Evolutionary conservation across 2,797 vertebrate species (phyloP).

Genomic region (Arnoldichthys spilopterus): DNA sequence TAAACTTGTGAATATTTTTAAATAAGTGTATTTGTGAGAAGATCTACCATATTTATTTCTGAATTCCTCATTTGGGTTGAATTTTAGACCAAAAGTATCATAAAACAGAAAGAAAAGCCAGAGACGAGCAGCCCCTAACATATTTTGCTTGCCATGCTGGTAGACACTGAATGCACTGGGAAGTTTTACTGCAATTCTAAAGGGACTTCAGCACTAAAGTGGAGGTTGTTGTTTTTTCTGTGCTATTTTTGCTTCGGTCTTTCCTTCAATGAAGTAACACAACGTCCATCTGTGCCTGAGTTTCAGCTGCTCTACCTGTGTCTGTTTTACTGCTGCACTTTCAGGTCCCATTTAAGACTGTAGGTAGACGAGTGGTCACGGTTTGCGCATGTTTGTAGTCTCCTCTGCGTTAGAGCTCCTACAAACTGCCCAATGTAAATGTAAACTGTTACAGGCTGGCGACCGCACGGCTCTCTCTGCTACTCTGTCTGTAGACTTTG

Average conservation of each 20-base stretch:
- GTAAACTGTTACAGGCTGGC: background rate
- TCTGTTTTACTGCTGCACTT: background rate
- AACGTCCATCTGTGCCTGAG: background rate
- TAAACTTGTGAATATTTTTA: background rate
- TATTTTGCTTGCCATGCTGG: background rate
- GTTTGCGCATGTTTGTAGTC: background rate
- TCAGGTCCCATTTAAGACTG: background rate
- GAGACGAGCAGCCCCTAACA: too few species aligned
- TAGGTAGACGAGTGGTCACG: too few species aligned
- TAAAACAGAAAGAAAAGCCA: background rate
- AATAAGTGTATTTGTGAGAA: too few species aligned
- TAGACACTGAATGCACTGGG: too few species aligned
- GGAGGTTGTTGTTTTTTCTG: background rate
- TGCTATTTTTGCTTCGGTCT: too few species aligned
- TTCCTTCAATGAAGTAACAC: background rate
- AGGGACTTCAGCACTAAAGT: too few species aligned
- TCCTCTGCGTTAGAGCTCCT: too few species aligned
- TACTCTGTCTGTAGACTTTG: conserved; percentile 59
- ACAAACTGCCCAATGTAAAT: background rate
- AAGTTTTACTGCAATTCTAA: too few species aligned
- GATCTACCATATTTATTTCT: too few species aligned
- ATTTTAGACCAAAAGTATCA: background rate
- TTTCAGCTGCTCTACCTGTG: background rate
- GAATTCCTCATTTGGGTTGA: background rate
- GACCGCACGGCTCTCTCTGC: too few species aligned